Evolutionary conservation across 2,888 invertebrate genomes (phyloP).

Genomic region (Cheilosia urbana): DNA sequence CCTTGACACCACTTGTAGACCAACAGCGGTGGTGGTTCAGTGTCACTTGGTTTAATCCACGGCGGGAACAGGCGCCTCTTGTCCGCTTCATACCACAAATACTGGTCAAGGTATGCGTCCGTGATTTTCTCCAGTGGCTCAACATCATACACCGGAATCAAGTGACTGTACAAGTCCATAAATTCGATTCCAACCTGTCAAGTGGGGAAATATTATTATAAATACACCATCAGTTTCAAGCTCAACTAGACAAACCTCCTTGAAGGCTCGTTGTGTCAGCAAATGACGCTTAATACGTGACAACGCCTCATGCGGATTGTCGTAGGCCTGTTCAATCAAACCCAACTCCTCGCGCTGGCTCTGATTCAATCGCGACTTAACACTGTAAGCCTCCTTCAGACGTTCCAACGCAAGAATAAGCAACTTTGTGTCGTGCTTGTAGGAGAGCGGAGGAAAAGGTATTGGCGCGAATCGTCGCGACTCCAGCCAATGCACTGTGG

Average conservation of each 20-base stretch:
- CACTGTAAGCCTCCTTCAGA: conserved; percentile 98
- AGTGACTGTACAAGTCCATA: conserved; percentile 99
- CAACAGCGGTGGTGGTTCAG: conserved; percentile 95
- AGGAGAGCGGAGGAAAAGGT: conserved; percentile 99
- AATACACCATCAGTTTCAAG: no score
- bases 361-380: conserved; percentile 98
- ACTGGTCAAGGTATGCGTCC: conserved; percentile 99
- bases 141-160: conserved; percentile 99
- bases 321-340: conserved; percentile 99
- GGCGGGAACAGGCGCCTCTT: conserved; percentile 98
- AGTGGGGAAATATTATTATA: not conserved
- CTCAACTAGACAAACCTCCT: conserved; percentile 87
- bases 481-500: conserved; percentile 99
- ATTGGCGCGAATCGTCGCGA: conserved; percentile 99
- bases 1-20: conserved; percentile 99
- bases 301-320: conserved; percentile 99
- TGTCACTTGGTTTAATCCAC: conserved; percentile 99
- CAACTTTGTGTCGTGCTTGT: conserved; percentile 99
- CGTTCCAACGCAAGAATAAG: conserved; percentile 98
- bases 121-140: conserved; percentile 99
- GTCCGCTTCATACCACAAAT: conserved; percentile 99
- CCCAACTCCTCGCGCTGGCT: conserved; percentile 99
- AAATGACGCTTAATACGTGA: conserved; percentile 99
- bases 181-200: conserved; percentile 97
- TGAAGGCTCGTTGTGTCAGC: conserved; percentile 98